Evolutionary conservation across 2,888 invertebrate genomes (phyloP).

Genomic region (Xiphydria camelus): DNA sequence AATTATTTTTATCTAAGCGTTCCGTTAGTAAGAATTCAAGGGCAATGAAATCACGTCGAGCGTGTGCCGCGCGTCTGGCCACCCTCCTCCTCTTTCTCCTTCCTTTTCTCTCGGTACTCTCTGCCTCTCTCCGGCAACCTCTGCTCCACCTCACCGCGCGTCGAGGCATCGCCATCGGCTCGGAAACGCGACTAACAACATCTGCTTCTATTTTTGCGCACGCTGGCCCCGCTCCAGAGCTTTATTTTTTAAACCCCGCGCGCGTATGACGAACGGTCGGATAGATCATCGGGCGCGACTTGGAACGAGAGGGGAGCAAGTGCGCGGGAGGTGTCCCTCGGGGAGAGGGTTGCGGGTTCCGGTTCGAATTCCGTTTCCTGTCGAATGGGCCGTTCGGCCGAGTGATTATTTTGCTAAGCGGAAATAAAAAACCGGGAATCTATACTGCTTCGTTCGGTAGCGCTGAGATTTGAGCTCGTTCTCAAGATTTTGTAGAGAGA

Average conservation of each 20-base stretch:
- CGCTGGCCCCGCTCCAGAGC: conserved; percentile 56
- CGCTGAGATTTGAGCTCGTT: too few relatives aligned
- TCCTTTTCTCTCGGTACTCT: conserved; percentile 3
- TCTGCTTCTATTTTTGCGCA: conserved; percentile 59
- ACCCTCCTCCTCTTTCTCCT: conserved; percentile 8
- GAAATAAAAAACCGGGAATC: too few relatives aligned
- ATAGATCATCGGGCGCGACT: conserved; percentile 40
- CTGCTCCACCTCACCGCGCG: not conserved
- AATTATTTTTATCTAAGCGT: conserved; percentile 55
- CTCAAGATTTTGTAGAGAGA: too few relatives aligned
- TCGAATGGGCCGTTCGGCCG: too few relatives aligned
- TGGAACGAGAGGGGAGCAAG: too few relatives aligned
- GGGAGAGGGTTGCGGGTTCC: too few relatives aligned
- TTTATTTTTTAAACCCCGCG: conserved; percentile 50
- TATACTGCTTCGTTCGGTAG: too few relatives aligned
- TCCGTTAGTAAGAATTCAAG: conserved; percentile 50
- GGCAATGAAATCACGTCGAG: conserved; percentile 45
- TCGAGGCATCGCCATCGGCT: conserved; percentile 21
- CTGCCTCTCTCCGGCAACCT: conserved; percentile 18
- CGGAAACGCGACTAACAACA: conserved; percentile 53
- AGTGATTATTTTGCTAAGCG: too few relatives aligned
- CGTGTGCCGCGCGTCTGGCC: conserved; percentile 32
- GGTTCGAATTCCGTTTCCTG: too few relatives aligned
- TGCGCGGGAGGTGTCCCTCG: too few relatives aligned
- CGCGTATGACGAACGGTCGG: conserved; percentile 49